Evolutionary conservation across 2,888 invertebrate species (phyloP).

Genomic region (Azorinus chamasolen): DNA sequence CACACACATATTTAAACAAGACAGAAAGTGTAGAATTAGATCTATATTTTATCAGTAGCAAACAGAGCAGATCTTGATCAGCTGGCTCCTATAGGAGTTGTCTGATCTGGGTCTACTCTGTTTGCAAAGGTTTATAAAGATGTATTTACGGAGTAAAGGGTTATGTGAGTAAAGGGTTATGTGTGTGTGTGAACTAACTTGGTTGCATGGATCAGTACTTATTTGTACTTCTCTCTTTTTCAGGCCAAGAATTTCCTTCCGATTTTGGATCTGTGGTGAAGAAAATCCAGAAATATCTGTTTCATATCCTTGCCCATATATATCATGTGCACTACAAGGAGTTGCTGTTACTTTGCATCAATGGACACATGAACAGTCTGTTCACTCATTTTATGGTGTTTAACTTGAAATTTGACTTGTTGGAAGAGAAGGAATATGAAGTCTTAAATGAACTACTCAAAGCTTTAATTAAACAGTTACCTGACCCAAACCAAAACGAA

Average conservation of each 20-base stretch:
- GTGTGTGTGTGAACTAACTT: no score
- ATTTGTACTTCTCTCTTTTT: constrained; percentile 72
- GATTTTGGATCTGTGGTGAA: constrained; percentile 97
- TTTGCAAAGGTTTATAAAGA: no score
- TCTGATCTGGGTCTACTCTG: no score
- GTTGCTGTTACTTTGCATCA: constrained; percentile 96
- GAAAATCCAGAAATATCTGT: constrained; percentile 98
- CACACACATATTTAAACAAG: no score
- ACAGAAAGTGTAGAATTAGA: no score
- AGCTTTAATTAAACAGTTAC: constrained; percentile 78
- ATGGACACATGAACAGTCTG: constrained; percentile 98
- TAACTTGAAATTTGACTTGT: constrained; percentile 94
- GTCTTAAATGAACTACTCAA: constrained; percentile 93
- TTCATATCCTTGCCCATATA: constrained; percentile 99
- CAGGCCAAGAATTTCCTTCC: constrained; percentile 96
- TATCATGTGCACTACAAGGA: constrained; percentile 99
- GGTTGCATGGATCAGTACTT: no score
- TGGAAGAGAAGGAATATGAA: constrained; percentile 98
- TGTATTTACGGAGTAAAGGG: no score
- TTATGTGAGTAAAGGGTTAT: no score
- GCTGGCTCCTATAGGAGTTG: no score
- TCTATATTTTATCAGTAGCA: no score
- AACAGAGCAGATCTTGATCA: no score
- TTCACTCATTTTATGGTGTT: constrained; percentile 97
- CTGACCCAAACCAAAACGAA: constrained; percentile 79